Percentiles rank a stretch among this genome's conserved stretches.
phyloP scores from a whole-genome alignment of 2,113 vertebrate species.

The Zosterops borbonicus region DNA sequence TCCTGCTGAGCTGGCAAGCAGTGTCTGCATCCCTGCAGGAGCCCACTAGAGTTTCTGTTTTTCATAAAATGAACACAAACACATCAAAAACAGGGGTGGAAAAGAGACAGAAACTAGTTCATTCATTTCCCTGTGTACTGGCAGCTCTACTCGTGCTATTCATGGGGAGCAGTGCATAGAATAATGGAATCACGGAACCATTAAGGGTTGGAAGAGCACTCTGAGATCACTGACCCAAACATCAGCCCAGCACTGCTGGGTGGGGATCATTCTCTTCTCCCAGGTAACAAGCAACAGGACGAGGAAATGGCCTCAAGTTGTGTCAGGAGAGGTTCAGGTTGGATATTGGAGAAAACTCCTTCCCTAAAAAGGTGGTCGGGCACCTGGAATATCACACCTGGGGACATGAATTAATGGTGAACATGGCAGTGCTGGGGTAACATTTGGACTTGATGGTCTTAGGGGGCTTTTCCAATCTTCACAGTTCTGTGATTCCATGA shows the following conservation, averaged over 20 bases:
- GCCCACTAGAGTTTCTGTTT: neutral
- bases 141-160: neutral
- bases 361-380: neutral
- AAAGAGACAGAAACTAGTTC: neutral
- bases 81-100: neutral
- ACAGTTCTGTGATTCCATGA: neutral
- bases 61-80: neutral
- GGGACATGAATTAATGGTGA: neutral
- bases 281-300: neutral
- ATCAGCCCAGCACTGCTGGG: neutral
- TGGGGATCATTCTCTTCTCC: neutral
- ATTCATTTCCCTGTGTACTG: too few species aligned
- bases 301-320: neutral
- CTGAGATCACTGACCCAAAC: neutral
- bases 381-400: neutral
- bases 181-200: neutral
- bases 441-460: neutral
- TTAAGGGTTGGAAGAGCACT: neutral
- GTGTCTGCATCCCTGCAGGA: neutral
- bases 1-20: neutral
- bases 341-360: neutral
- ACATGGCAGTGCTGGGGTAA: neutral
- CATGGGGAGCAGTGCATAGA: neutral
- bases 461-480: neutral
- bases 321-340: rapidly evolving